These are phyloP conservation scores for Phenganax marumi DNA, from an alignment of 92 coral and sea anemone species.

Conservation along the genomic window DNA sequence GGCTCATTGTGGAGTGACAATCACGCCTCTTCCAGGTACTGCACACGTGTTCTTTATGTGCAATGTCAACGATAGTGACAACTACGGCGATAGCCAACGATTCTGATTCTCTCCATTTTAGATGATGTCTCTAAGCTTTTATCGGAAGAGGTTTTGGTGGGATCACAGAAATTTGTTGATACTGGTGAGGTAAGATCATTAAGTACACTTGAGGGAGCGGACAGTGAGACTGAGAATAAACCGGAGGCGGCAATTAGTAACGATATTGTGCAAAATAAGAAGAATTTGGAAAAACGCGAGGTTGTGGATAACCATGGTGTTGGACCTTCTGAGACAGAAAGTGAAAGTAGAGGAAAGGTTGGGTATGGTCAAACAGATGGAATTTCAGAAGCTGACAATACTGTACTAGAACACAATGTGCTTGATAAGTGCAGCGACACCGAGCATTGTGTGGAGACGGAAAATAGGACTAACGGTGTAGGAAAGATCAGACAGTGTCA, in stretches of 20 bases:
- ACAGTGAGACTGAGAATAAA: neutral
- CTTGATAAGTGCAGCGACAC: too few species aligned
- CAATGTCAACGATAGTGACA: neutral
- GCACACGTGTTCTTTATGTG: neutral
- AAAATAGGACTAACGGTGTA: too few species aligned
- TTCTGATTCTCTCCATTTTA: neutral
- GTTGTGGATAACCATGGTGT: neutral
- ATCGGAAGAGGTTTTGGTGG: neutral
- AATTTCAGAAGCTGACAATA: neutral
- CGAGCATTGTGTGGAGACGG: too few species aligned
- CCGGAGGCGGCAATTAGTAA: neutral
- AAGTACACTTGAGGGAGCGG: neutral
- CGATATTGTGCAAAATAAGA: neutral
- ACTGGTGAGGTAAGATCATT: neutral
- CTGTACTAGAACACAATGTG: too few species aligned
- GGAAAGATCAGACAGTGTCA: too few species aligned
- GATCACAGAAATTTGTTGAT: neutral
- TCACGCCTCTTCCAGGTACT: conserved; percentile 79
- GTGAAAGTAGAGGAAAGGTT: too few species aligned
- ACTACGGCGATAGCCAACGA: neutral
- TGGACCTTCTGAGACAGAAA: neutral
- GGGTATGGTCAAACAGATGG: neutral
- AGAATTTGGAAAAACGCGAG: neutral
- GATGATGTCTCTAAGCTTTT: conserved; percentile 14
- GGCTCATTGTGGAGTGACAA: conserved; percentile 63